A percentile compares a stretch with the other conserved stretches of the same genome.
Conservation (phyloP, 2,888 invertebrate genomes). For the Melinopterus prodromus region DNA sequence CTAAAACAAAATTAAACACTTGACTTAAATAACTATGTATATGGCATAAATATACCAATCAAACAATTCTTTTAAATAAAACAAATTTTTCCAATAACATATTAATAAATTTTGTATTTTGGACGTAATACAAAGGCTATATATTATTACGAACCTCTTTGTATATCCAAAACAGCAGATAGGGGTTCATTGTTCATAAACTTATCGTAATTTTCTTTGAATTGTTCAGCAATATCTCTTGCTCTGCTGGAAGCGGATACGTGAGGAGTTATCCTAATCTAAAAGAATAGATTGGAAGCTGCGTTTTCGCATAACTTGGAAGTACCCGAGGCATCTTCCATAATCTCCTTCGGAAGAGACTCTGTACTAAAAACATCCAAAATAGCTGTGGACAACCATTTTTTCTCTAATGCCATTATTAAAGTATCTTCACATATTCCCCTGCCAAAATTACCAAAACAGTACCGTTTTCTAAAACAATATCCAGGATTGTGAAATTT, state of each 20-base stretch:
- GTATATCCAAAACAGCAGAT: conserved; percentile 55
- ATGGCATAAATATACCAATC: too few species aligned
- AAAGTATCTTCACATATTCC: conserved; percentile 64
- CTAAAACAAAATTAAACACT: too few species aligned
- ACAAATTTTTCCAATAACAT: too few species aligned
- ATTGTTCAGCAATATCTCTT: conserved; percentile 60
- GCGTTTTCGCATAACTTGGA: conserved; percentile 6
- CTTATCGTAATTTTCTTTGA: conserved; percentile 59
- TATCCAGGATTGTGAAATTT: too few species aligned
- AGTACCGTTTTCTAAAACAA: too few species aligned
- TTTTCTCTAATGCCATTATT: conserved; percentile 61
- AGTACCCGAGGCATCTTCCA: conserved; percentile 64
- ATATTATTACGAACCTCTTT: too few species aligned
- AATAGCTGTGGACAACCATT: conserved; percentile 66
- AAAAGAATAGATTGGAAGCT: conserved; percentile 30
- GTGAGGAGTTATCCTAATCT: conserved; percentile 63
- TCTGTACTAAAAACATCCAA: conserved; percentile 66
- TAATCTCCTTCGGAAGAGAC: conserved; percentile 62
- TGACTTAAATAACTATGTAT: too few species aligned
- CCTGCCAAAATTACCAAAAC: conserved; percentile 69
- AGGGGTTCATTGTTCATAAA: conserved; percentile 56
- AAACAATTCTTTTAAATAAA: too few species aligned
- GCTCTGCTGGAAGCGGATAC: conserved; percentile 58
- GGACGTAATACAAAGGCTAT: too few species aligned
- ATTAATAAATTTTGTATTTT: too few species aligned